Base-by-base conservation (phyloP, 1,140 invertebrate genomes). In the Atta cephalotes region DNA sequence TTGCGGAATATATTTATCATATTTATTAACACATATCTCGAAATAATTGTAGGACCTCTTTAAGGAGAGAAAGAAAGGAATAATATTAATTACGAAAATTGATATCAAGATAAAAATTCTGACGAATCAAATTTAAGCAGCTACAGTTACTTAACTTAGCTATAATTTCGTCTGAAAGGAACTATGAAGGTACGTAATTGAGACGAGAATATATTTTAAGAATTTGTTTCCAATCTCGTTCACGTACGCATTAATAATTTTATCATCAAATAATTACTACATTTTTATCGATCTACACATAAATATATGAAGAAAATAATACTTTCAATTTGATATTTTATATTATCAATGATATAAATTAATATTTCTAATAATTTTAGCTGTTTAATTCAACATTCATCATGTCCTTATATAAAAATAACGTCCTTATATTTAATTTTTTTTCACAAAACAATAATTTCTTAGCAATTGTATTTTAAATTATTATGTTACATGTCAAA, bases 31-130 rank as follows among this genome's bases (percentile, higher is more conserved):
- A 58, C 31, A 21, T 60, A 81, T 62, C 3, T 31, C 21, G 16
- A 62, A 35, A 51, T 62, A 49, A 63, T 31, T 31, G 2, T 56
- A 84, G 14, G 35, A 68, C 12, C 14, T 21, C n/a, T 68, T 10
- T 9, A 68, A 39, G n/a, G 1, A 2, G 21, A 82, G 28, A 4
- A 51, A 82, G 7, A 35, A 74, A 62, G 7, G 6, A 62, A n/a
- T 4, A 7, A 49, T 49, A 74, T 62, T 84, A 80, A 80, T 81
- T 58, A 45, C 3, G 25, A 21, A 74, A 18, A 82, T 21, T 72
- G 25, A 74, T 62, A 72, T 74, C 6, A 74, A 74, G 51, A 3
- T 12, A 51, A 18, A 60, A 62, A 74, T 74, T 74, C 56, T 51
- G 9, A 58, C 10, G 16, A 71, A 62, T 82, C 56, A 82, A 49